Evolutionary conservation across 92 coral and sea anemone genomes (phyloP).

Genomic region (Blastomussa wellsi): DNA sequence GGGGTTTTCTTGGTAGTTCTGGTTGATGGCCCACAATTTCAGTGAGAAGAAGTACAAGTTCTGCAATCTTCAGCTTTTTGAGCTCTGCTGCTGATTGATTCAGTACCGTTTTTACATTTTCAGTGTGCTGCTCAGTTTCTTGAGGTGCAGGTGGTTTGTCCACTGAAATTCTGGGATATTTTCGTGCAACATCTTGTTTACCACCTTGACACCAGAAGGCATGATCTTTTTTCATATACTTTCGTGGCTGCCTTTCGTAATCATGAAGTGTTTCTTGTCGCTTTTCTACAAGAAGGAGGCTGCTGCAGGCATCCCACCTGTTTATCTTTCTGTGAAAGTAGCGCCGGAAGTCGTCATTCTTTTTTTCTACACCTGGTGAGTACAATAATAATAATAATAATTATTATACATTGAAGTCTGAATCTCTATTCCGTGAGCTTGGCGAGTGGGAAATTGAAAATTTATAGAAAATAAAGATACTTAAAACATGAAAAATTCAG

Average conservation of each 20-base stretch:
- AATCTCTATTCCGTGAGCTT: too few relatives aligned
- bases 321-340: constrained; percentile 42
- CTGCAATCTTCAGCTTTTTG: too few relatives aligned
- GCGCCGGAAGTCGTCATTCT: constrained; percentile 31
- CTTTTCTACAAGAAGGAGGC: constrained; percentile 24
- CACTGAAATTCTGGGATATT: constrained; percentile 13
- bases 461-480: too few relatives aligned
- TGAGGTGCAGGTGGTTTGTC: too few relatives aligned
- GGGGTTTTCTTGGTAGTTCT: too few relatives aligned
- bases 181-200: constrained; percentile 20
- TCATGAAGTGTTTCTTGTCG: constrained; percentile 1
- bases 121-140: background rate
- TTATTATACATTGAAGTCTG: too few relatives aligned
- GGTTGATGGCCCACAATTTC: too few relatives aligned
- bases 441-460: too few relatives aligned
- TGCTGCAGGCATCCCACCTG: constrained; percentile 45
- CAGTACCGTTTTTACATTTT: background rate
- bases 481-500: too few relatives aligned
- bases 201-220: constrained; percentile 40
- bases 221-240: constrained; percentile 17
- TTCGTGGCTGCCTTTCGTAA: constrained; percentile 12
- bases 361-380: constrained; percentile 43
- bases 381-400: too few relatives aligned
- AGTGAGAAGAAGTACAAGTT: too few relatives aligned
- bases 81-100: too few relatives aligned